Conservation (phyloP, 1,140 invertebrate genomes). For the Coenobita brevimanus region DNA sequence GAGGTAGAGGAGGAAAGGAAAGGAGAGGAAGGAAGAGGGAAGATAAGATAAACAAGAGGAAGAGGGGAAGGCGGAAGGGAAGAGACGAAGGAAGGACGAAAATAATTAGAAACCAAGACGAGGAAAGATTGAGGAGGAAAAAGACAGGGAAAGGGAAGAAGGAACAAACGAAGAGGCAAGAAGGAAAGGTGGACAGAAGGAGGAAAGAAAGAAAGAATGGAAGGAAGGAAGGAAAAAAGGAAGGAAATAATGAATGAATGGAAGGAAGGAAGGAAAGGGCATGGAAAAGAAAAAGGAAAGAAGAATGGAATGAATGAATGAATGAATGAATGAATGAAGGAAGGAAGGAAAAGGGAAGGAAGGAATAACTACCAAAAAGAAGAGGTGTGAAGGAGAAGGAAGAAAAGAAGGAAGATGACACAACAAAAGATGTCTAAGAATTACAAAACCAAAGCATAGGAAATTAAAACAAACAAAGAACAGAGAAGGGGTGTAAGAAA, state of each 20-base stretch:
- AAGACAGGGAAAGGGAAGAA: neutral
- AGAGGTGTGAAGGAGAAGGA: too few relatives aligned
- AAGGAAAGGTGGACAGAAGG: neutral
- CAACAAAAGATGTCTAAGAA: too few relatives aligned
- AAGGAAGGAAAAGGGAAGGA: too few relatives aligned
- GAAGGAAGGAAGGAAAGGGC: neutral
- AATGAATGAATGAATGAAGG: too few relatives aligned
- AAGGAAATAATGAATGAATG: neutral
- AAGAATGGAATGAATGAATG: too few relatives aligned
- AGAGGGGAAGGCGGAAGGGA: neutral
- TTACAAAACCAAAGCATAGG: too few relatives aligned
- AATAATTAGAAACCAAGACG: neutral
- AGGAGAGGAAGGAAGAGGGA: slow-evolving; percentile 7
- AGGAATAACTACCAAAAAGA: too few relatives aligned
- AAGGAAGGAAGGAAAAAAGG: neutral
- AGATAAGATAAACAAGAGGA: neutral
- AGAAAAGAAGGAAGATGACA: too few relatives aligned
- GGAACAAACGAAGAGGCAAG: neutral
- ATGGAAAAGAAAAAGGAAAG: too few relatives aligned
- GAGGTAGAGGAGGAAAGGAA: neutral
- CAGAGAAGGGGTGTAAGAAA: too few relatives aligned
- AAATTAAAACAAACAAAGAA: too few relatives aligned
- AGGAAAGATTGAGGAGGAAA: too few relatives aligned
- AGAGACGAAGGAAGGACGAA: neutral
- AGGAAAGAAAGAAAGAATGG: neutral